phyloP scores from a whole-genome alignment of 2,888 invertebrate species.

The Hemaris fuciformis region DNA sequence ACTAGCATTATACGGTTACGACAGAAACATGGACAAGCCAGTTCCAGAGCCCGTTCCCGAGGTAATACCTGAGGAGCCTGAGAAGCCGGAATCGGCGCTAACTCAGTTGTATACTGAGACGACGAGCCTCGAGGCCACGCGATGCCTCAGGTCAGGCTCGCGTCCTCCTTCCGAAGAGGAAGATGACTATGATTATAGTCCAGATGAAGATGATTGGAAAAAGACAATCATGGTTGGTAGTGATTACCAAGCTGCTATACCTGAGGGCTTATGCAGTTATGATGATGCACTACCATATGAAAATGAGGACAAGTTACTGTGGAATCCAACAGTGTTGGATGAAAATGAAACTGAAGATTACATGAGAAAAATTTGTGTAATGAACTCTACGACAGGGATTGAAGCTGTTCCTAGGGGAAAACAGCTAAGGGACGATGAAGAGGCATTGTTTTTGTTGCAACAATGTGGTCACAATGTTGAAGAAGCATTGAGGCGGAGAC shows the following conservation, averaged over 20 bases:
- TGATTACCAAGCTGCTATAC: constrained; percentile 96
- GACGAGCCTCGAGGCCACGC: constrained; percentile 67
- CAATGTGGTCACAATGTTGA: constrained; percentile 98
- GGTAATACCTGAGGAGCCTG: constrained; percentile 62
- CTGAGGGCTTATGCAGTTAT: constrained; percentile 94
- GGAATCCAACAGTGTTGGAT: constrained; percentile 92
- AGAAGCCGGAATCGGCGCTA: constrained; percentile 74
- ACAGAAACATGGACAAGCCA: constrained; percentile 72
- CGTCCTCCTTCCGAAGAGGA: constrained; percentile 91
- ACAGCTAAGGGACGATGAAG: constrained; percentile 92
- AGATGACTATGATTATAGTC: constrained; percentile 90
- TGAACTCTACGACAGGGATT: constrained; percentile 67
- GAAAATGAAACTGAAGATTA: constrained; percentile 90
- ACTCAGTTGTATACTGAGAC: constrained; percentile 69
- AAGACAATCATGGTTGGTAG: constrained; percentile 98
- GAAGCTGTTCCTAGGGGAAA: constrained; percentile 86
- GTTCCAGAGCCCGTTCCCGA: constrained; percentile 56
- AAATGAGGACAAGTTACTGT: constrained; percentile 96
- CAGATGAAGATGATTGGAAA: constrained; percentile 94
- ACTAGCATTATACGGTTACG: constrained; percentile 93
- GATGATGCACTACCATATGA: constrained; percentile 97
- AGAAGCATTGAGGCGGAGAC: constrained; percentile 91
- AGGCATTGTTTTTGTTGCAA: constrained; percentile 93
- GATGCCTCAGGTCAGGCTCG: constrained; percentile 83
- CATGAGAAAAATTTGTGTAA: constrained; percentile 83